Conservation (phyloP, 2,888 invertebrate genomes). For the Onchidella celtica region DNA sequence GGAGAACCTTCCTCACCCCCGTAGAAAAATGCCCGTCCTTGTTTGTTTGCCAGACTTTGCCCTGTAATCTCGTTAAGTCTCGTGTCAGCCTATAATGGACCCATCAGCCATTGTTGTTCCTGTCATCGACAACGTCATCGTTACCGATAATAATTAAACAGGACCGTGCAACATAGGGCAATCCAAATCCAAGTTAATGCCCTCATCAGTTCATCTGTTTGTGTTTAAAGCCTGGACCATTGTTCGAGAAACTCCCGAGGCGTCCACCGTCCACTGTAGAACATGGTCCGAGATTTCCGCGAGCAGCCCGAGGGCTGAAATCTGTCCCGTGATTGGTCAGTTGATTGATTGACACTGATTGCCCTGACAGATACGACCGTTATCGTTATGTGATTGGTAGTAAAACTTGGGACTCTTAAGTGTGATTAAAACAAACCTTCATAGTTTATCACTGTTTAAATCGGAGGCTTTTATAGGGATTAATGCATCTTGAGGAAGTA, state of each 20-base stretch:
- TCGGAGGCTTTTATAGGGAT: neutral
- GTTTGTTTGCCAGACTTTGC: neutral
- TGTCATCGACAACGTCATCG: neutral
- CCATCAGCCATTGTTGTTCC: neutral
- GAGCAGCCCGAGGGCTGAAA: neutral
- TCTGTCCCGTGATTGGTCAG: neutral
- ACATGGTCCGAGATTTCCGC: neutral
- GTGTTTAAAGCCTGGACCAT: neutral
- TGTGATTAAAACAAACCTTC: neutral
- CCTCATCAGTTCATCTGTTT: conserved; percentile 24
- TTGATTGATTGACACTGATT: neutral
- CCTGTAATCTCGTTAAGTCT: conserved; percentile 20
- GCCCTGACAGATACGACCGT: neutral
- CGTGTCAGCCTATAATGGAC: neutral
- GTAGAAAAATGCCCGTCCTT: neutral
- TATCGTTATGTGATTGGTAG: neutral
- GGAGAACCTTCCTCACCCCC: neutral
- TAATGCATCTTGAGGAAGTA: neutral
- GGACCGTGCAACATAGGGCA: neutral
- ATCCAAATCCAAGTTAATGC: conserved; percentile 18
- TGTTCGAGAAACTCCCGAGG: neutral
- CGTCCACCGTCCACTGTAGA: neutral
- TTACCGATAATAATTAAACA: neutral
- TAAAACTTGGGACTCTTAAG: neutral
- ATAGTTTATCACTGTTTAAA: neutral